These are phyloP conservation scores for Frieseomelitta varia DNA, from an alignment of 1,140 invertebrate genomes.

Conservation along the genomic window DNA sequence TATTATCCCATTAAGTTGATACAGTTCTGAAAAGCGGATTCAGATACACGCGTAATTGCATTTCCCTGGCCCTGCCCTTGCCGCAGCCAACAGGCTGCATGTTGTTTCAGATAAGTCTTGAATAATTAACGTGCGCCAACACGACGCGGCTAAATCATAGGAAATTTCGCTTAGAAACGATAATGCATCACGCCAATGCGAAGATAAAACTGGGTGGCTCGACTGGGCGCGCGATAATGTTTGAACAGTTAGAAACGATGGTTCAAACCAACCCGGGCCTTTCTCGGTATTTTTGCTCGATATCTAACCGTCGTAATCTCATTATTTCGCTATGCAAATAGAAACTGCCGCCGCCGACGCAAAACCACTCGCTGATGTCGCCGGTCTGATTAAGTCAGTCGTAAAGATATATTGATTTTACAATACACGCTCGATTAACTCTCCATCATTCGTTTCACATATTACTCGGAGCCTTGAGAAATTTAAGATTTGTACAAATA, in stretches of 20 bases:
- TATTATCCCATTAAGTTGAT: background rate
- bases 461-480: background rate
- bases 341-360: background rate
- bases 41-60: conserved; percentile 3
- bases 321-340: background rate
- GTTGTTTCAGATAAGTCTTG: conserved; percentile 18
- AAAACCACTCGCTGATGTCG: background rate
- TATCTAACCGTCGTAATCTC: background rate
- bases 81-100: background rate
- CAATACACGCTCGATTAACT: no score
- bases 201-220: background rate
- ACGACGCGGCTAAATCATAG: background rate
- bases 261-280: background rate
- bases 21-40: background rate
- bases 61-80: background rate
- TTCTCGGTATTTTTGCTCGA: background rate
- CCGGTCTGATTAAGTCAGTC: background rate
- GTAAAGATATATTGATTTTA: background rate
- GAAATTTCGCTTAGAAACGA: conserved; percentile 3
- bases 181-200: background rate
- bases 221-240: background rate
- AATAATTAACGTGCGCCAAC: conserved; percentile 13
- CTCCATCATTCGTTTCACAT: background rate
- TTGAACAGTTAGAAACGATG: background rate
- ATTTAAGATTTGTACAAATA: no score